phyloP scores from a whole-genome alignment of 1,140 invertebrate genomes.

The Phocides pigmalion region DNA sequence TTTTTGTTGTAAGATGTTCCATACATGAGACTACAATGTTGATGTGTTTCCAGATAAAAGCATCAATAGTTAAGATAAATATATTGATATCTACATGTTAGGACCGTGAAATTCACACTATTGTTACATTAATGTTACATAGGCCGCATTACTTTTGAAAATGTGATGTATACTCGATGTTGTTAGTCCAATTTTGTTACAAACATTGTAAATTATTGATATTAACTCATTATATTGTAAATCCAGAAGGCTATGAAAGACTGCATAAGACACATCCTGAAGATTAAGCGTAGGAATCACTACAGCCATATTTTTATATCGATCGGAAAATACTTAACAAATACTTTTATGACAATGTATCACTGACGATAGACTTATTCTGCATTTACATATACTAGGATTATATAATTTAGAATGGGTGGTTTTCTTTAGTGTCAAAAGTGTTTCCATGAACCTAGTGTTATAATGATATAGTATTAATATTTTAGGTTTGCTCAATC shows the following conservation, averaged over 20 bases:
- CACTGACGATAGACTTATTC: conserved; percentile 38
- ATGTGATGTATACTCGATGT: conserved; percentile 51
- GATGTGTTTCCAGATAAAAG: conserved; percentile 33
- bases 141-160: conserved; percentile 23
- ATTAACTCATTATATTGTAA: conserved; percentile 18
- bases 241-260: conserved; percentile 40
- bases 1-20: conserved; percentile 19
- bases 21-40: conserved; percentile 30
- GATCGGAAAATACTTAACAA: conserved; percentile 30
- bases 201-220: conserved; percentile 23
- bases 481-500: conserved; percentile 36
- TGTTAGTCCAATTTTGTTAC: conserved; percentile 43
- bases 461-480: conserved; percentile 30
- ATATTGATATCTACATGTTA: conserved; percentile 10
- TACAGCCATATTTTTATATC: conserved; percentile 43
- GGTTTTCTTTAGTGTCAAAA: conserved; percentile 42
- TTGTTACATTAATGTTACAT: conserved; percentile 18
- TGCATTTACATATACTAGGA: conserved; percentile 46
- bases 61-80: conserved; percentile 25
- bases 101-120: conserved; percentile 15
- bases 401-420: conserved; percentile 41
- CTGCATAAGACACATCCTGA: conserved; percentile 43
- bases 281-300: conserved; percentile 12
- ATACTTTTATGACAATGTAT: conserved; percentile 15
- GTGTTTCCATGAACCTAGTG: conserved; percentile 35